Evolutionary conservation across 2,113 vertebrate genomes (phyloP).

Genomic region (Corythaeola cristata): DNA sequence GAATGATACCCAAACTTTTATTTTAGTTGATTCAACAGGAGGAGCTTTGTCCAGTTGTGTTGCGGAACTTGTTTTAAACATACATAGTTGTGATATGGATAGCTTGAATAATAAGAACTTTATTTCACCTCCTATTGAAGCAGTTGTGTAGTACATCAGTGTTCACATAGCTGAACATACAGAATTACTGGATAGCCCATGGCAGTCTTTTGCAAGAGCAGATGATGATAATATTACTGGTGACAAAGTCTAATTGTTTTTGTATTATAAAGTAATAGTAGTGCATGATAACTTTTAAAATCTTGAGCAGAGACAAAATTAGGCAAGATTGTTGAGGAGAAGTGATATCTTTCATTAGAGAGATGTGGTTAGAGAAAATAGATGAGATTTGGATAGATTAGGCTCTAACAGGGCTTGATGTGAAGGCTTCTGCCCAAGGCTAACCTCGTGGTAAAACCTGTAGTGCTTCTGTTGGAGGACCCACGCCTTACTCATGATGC

Average conservation of each 20-base stretch:
- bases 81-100: neutral
- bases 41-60: neutral
- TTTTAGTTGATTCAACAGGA: neutral
- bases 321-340: neutral
- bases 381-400: neutral
- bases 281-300: neutral
- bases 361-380: neutral
- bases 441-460: neutral
- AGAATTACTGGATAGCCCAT: neutral
- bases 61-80: neutral
- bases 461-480: neutral
- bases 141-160: neutral
- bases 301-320: constrained; percentile 10
- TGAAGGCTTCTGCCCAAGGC: neutral
- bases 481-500: neutral
- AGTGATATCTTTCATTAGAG: neutral
- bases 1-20: neutral
- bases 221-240: neutral
- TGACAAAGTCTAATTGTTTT: constrained; percentile 40
- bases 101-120: neutral
- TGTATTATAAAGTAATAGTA: constrained; percentile 28
- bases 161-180: neutral
- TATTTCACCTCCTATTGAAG: neutral
- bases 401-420: neutral
- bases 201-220: constrained; percentile 1